Conservation (phyloP, 2,797 vertebrate genomes). For the Typhlichthys eigenmanni region DNA sequence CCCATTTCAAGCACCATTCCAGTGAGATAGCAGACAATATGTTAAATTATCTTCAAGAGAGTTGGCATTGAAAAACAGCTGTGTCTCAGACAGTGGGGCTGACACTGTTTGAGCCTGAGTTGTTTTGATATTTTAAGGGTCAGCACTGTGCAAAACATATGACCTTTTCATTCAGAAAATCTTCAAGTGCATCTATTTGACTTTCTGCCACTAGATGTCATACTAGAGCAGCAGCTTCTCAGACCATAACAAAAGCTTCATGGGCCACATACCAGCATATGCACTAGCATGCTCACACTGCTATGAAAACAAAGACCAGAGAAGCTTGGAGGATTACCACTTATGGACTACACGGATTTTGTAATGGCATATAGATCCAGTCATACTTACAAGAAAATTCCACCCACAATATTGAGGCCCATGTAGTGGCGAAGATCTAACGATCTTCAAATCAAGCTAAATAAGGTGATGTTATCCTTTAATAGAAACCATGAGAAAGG, state of each 20-base stretch:
- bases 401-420: slow-evolving; percentile 30
- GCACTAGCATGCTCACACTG: too few relatives aligned
- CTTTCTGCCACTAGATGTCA: too few relatives aligned
- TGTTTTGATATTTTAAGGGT: slow-evolving; percentile 36
- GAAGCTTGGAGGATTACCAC: too few relatives aligned
- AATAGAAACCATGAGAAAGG: slow-evolving; percentile 48
- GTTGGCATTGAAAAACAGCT: slow-evolving; percentile 34
- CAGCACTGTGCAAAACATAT: slow-evolving; percentile 19
- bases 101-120: slow-evolving; percentile 31
- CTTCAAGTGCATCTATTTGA: too few relatives aligned
- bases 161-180: neutral
- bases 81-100: slow-evolving; percentile 38
- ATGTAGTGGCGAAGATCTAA: slow-evolving; percentile 28
- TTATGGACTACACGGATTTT: too few relatives aligned
- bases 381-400: slow-evolving; percentile 7
- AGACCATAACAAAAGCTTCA: too few relatives aligned
- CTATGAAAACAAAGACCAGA: too few relatives aligned
- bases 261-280: too few relatives aligned
- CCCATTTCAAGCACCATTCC: slow-evolving; percentile 57
- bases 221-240: too few relatives aligned
- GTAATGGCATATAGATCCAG: too few relatives aligned
- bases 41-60: slow-evolving; percentile 56
- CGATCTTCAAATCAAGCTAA: slow-evolving; percentile 55
- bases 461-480: slow-evolving; percentile 46
- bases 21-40: slow-evolving; percentile 50